phyloP scores from a whole-genome alignment of 2,113 vertebrate species.

The Boleophthalmus pectinirostris region DNA sequence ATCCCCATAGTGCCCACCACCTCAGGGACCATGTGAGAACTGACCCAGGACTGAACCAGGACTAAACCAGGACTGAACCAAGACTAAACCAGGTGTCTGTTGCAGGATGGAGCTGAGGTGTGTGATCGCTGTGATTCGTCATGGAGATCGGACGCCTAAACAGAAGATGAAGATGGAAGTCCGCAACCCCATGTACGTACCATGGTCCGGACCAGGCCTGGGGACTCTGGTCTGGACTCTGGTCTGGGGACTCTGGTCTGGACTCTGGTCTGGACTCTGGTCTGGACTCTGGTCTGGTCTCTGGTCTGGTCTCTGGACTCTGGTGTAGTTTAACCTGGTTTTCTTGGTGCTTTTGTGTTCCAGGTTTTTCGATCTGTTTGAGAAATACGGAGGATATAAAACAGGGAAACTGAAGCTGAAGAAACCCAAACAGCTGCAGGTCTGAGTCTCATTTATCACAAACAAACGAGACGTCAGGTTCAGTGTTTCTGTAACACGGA shows the following conservation, averaged over 20 bases:
- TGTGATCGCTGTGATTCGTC: constrained; percentile 95
- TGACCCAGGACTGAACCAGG: not conserved
- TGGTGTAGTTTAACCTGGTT: too few species aligned
- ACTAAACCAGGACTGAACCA: not conserved
- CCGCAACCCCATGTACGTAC: constrained; percentile 87
- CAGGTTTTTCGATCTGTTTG: constrained; percentile 97
- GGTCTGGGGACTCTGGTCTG: too few species aligned
- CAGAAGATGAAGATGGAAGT: constrained; percentile 99
- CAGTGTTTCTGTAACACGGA: too few species aligned
- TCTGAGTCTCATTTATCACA: too few species aligned
- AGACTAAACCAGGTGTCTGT: not conserved
- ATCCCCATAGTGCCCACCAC: constrained; percentile 99
- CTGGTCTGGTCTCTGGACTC: too few species aligned
- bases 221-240: not conserved
- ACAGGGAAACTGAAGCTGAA: constrained; percentile 97
- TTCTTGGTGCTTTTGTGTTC: not conserved
- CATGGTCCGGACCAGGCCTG: not conserved
- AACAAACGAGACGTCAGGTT: too few species aligned
- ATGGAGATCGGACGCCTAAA: constrained; percentile 95
- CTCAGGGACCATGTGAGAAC: constrained; percentile 96
- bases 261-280: too few species aligned
- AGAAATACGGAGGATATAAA: constrained; percentile 95
- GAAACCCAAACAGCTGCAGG: constrained; percentile 96
- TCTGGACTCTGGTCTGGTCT: too few species aligned
- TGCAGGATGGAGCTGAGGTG: constrained; percentile 98